Percentiles rank a stretch among this genome's conserved stretches.
Evolutionary conservation across 2,888 invertebrate genomes (phyloP).

Genomic region (Caenorhabditis uteleia): DNA sequence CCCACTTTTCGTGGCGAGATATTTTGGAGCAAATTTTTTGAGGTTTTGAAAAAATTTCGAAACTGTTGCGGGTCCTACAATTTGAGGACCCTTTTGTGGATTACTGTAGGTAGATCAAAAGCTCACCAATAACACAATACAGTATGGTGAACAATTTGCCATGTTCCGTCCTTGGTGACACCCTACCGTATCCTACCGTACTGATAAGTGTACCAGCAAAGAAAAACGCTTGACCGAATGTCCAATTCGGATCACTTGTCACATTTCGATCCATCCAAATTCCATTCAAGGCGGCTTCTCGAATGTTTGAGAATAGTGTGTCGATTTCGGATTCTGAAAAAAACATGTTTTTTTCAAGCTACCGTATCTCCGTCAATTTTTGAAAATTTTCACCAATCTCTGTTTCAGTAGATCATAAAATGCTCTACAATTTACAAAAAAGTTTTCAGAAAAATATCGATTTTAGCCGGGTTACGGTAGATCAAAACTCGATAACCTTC

Average conservation of each 20-base stretch:
- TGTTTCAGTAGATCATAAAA: too few relatives aligned
- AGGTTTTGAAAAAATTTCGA: not conserved
- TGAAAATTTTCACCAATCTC: not conserved
- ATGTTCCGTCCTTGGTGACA: slow-evolving; percentile 83
- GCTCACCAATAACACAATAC: slow-evolving; percentile 78
- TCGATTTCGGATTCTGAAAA: slow-evolving; percentile 61
- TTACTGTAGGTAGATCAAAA: too few relatives aligned
- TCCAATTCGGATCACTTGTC: slow-evolving; percentile 85
- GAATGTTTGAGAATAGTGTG: slow-evolving; percentile 56
- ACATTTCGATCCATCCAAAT: slow-evolving; percentile 79
- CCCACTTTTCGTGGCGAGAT: too few relatives aligned
- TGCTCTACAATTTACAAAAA: not conserved
- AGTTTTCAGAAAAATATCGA: slow-evolving; percentile 2
- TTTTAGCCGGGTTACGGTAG: too few relatives aligned
- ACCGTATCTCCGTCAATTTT: too few relatives aligned
- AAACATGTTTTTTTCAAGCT: too few relatives aligned
- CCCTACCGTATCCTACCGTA: slow-evolving; percentile 90
- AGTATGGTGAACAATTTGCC: slow-evolving; percentile 88
- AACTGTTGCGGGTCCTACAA: too few relatives aligned
- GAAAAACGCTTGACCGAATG: slow-evolving; percentile 86
- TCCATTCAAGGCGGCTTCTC: slow-evolving; percentile 60
- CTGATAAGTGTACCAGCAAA: slow-evolving; percentile 86
- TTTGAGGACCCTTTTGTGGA: too few relatives aligned
- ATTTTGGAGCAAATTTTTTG: not conserved
- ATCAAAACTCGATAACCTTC: slow-evolving; percentile 1